These are phyloP conservation scores for Orius insidiosus DNA, from an alignment of 1,140 invertebrate genomes.

Conservation along the genomic window DNA sequence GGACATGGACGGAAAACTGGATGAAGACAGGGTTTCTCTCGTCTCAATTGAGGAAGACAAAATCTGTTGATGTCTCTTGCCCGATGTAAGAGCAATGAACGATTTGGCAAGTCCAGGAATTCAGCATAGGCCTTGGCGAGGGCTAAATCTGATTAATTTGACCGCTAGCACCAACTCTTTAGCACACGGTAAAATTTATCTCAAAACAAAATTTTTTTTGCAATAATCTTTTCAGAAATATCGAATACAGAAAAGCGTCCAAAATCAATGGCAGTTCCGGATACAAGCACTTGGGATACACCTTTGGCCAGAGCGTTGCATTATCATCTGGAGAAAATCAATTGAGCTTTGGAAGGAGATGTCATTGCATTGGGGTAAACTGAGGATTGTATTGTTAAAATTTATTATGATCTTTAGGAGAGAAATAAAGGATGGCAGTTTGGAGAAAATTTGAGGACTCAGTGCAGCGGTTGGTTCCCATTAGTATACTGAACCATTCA, in stretches of 20 bases:
- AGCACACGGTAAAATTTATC: conserved; percentile 29
- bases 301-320: conserved; percentile 63
- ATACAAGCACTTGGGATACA: conserved; percentile 29
- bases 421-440: conserved; percentile 91
- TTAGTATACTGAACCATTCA: conserved; percentile 67
- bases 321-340: conserved; percentile 80
- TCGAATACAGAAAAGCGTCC: conserved; percentile 41
- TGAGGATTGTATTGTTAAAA: background rate
- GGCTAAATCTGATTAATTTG: conserved; percentile 73
- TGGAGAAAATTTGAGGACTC: conserved; percentile 76
- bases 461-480: conserved; percentile 85
- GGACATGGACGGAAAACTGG: conserved; percentile 33
- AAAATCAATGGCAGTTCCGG: conserved; percentile 50
- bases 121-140: conserved; percentile 36
- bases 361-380: conserved; percentile 57
- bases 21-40: conserved; percentile 39
- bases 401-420: conserved; percentile 28
- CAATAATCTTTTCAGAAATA: conserved; percentile 6
- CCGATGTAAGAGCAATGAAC: conserved; percentile 52
- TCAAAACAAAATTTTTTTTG: no score
- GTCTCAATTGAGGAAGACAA: conserved; percentile 64
- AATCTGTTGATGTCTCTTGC: conserved; percentile 74
- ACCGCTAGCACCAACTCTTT: conserved; percentile 43
- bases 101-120: conserved; percentile 29
- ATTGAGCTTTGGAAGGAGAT: conserved; percentile 78